Evolutionary conservation across 2,113 vertebrate species (phyloP).

Genomic region (Notarius quadriscutis): DNA sequence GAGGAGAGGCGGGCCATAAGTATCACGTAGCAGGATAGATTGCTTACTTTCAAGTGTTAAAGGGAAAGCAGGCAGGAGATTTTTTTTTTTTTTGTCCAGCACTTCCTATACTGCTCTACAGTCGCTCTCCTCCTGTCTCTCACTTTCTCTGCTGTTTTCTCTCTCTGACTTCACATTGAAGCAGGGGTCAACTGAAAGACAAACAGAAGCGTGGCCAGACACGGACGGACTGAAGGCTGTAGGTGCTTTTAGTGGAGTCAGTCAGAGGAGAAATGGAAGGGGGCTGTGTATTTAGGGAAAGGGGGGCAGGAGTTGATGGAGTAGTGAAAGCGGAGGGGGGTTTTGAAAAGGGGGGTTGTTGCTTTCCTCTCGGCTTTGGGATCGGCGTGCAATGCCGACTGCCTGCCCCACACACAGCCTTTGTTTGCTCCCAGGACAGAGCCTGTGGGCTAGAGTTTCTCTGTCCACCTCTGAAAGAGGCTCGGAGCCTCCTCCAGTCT

Average conservation of each 20-base stretch:
- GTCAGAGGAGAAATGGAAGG: slow-evolving; percentile 61
- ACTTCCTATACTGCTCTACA: slow-evolving; percentile 66
- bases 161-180: slow-evolving; percentile 52
- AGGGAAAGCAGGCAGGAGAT: slow-evolving; percentile 88
- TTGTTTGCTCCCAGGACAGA: slow-evolving; percentile 78
- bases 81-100: slow-evolving; percentile 73
- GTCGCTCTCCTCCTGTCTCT: slow-evolving; percentile 48
- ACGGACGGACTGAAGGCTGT: slow-evolving; percentile 49
- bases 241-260: slow-evolving; percentile 57
- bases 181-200: slow-evolving; percentile 91
- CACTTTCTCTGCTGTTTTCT: slow-evolving; percentile 44
- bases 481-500: slow-evolving; percentile 40
- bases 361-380: slow-evolving; percentile 58
- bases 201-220: slow-evolving; percentile 71
- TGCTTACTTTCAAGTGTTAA: slow-evolving; percentile 94
- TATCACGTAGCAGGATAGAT: slow-evolving; percentile 92
- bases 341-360: slow-evolving; percentile 55
- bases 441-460: slow-evolving; percentile 66
- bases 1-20: slow-evolving; percentile 75
- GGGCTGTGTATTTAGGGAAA: slow-evolving; percentile 57
- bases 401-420: slow-evolving; percentile 68
- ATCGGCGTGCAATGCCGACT: slow-evolving; percentile 68
- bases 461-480: slow-evolving; percentile 64
- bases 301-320: slow-evolving; percentile 65
- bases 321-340: slow-evolving; percentile 64